Base-by-base conservation (phyloP, 2,797 vertebrate genomes). In the Myoxocephalus aenaeus region DNA sequence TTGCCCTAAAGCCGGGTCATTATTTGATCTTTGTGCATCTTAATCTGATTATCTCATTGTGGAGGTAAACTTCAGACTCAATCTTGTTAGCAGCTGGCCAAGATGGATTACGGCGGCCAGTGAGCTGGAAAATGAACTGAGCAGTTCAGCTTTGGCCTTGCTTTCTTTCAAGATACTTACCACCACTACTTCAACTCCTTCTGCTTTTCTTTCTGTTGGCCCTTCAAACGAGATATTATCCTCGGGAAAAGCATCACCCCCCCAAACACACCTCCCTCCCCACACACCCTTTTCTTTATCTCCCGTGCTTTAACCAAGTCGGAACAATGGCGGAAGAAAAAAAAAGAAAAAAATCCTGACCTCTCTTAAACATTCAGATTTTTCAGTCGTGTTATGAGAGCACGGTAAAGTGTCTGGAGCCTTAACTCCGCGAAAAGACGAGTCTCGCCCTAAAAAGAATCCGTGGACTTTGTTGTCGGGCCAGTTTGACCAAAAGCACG, bases 21-120 rank as follows among this genome's bases (percentile, higher is more conserved):
- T 98, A 98, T 99, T 98, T 99, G 98, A 99, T 99, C 98, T 98
- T 98, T 98, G 98, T 99, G 96, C 96, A 97, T 99, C 96, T 97
- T 99, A 99, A 99, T 99, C 98, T 99, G 98, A 99, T 99, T 99
- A 99, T 97, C 96, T 97, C 97, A 98, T 99, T 99, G 98, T 99
- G 97, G 96, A 97, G 98, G 97, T 99, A 99, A 99, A 99, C 97
- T 99, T 99, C 97, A 99, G 97, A 98, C 97, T 96, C 98, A 99
- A 99, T 99, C 98, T 99, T 99, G 98, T 99, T 99, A 99, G 98
- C 98, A 99, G 98, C 98, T 99, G 98, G 98, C 96, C 95, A 94
- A 96, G 96, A 96, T 98, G 97, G 98, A 98, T 99, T 99, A 99
- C 96, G 95, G 95, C 92, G 90, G 94, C 96, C 97, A 98, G 96